Evolutionary conservation across 1,140 invertebrate genomes (phyloP), one percentile per base, ranked within the genome.

Genomic region (Bombus picipes): DNA sequence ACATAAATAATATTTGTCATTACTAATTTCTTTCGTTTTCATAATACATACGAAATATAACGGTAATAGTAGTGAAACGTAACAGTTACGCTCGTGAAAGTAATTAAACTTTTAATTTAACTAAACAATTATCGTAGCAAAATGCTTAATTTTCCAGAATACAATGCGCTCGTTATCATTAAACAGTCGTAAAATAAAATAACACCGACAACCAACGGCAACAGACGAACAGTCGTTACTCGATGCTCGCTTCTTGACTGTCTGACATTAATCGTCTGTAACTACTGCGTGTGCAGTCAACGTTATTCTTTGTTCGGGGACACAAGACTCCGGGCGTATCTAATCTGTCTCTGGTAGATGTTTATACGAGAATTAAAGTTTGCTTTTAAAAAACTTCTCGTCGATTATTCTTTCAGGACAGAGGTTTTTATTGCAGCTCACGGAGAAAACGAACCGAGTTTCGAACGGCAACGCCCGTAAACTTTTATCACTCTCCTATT

Each of bases 401-500:
- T n/a, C 70, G 39, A 28, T 65, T 80, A 73, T 71, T 80, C 53
- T 39, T 77, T 22, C 43, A 18, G 10, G 15, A 22, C 18, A 43
- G 15, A 6, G 34, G 41, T 72, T 78, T 79, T 71, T 72, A 72
- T 80, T 47, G 25, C 18, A 59, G 39, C 53, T 25, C n/a, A 53
- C 41, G 25, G 39, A n/a, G 59, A 34, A 78, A 53, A 15, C 43
- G 53, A 62, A 22, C 39, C 22, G 32, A 43, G 10, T 62, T 41
- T 41, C 32, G n/a, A 34, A 43, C 18, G 34, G 8, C 18, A 43
- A 4, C 22, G 3, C 3, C 8, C 39, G 83, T 62, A 80, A 85
- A 85, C 77, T 80, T 62, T 79, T 65, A 62, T 79, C 47, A 57
- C 43, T 76, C 39, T 72, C 39, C 37, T 79, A 85, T 85, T 85